Evolutionary conservation across 2,888 invertebrate species (phyloP).

Genomic region (Scaptomyza flava): DNA sequence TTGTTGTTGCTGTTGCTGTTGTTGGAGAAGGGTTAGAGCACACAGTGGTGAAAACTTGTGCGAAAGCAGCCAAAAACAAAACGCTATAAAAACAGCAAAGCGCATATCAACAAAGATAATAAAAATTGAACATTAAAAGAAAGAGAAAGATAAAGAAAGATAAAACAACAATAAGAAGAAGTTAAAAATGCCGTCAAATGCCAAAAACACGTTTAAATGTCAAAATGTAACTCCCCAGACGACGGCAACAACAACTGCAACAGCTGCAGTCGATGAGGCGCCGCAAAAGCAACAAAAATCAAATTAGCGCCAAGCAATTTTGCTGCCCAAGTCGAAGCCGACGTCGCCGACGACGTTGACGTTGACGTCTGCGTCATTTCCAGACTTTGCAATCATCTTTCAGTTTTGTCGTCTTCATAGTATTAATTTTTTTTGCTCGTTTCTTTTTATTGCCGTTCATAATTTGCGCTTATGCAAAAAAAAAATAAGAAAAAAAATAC

Average conservation of each 20-base stretch:
- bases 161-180: constrained; percentile 36
- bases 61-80: constrained; percentile 19
- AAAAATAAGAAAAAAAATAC: constrained; percentile 15
- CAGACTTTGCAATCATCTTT: constrained; percentile 65
- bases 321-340: constrained; percentile 23
- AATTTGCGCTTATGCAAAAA: constrained; percentile 71
- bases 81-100: constrained; percentile 61
- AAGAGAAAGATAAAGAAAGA: constrained; percentile 17
- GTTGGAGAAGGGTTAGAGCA: constrained; percentile 2
- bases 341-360: not conserved
- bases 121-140: constrained; percentile 59
- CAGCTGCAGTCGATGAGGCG: constrained; percentile 71
- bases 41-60: constrained; percentile 46
- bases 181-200: constrained; percentile 68
- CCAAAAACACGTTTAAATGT: constrained; percentile 79
- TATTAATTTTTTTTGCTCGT: constrained; percentile 28
- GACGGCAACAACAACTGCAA: constrained; percentile 58
- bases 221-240: constrained; percentile 67
- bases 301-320: constrained; percentile 73
- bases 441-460: constrained; percentile 49
- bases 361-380: not conserved
- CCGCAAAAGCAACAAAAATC: constrained; percentile 72
- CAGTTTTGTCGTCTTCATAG: constrained; percentile 51
- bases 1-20: not conserved
- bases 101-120: constrained; percentile 68